These are phyloP conservation scores for Cryptomyrus ogoouensis DNA, from an alignment of 2,113 vertebrate species.

Conservation along the genomic window DNA sequence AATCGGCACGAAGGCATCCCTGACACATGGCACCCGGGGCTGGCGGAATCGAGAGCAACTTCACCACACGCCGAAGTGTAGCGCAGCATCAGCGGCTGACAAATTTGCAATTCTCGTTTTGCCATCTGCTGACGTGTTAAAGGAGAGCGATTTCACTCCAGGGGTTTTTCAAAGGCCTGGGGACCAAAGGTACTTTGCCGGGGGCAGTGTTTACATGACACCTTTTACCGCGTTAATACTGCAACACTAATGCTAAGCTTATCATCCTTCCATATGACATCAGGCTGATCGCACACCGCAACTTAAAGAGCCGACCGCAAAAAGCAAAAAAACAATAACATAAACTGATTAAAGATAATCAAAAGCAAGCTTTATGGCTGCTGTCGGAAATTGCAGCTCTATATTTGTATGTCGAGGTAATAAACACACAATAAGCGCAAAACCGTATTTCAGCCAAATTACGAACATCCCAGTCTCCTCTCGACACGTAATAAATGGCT, in stretches of 20 bases:
- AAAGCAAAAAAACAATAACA: background rate
- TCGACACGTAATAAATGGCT: background rate
- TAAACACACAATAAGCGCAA: background rate
- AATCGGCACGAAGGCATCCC: background rate
- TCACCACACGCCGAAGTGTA: background rate
- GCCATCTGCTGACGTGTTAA: background rate
- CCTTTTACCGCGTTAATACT: background rate
- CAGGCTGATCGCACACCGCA: background rate
- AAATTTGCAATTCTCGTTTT: background rate
- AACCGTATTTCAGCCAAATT: background rate
- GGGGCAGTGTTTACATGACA: background rate
- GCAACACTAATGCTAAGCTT: background rate
- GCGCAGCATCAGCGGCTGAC: background rate
- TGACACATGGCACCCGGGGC: background rate
- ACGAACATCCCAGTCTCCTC: background rate
- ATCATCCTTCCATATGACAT: background rate
- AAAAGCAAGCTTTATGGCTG: background rate
- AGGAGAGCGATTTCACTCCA: background rate
- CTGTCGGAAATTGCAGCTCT: constrained; percentile 1
- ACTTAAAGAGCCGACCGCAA: background rate
- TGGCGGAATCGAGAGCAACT: background rate
- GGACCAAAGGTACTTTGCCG: background rate
- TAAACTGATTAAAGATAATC: background rate
- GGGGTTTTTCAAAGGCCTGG: background rate
- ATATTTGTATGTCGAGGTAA: constrained; percentile 2